phyloP scores from a whole-genome alignment of 2,797 vertebrate species.

The Valencia hispanica region DNA sequence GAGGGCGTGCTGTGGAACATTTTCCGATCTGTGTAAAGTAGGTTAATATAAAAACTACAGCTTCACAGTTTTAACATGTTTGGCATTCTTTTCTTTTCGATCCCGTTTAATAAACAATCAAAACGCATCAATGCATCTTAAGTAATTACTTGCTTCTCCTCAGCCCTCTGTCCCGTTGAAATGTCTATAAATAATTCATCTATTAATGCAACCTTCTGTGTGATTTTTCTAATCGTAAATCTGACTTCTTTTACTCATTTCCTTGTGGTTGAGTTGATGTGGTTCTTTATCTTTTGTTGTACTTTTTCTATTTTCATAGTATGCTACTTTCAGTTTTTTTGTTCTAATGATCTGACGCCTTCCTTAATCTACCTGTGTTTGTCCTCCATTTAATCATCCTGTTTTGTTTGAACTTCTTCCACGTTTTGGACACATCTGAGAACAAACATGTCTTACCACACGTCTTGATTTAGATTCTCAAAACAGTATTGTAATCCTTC shows the following conservation, averaged over 20 bases:
- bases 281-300: not conserved
- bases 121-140: not conserved
- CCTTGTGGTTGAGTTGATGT: not conserved
- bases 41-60: not conserved
- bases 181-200: not conserved
- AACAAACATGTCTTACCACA: constrained; percentile 3
- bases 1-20: not conserved
- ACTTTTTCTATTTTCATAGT: not conserved
- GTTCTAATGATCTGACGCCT: not conserved
- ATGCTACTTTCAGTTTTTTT: not conserved
- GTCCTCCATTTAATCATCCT: not conserved
- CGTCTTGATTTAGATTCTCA: not conserved
- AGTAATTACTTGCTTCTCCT: not conserved
- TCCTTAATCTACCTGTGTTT: not conserved
- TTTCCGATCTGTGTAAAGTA: not conserved
- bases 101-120: not conserved
- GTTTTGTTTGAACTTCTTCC: not conserved
- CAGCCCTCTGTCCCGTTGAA: not conserved
- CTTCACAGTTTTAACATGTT: not conserved
- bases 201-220: not conserved
- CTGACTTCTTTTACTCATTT: not conserved
- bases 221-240: not conserved
- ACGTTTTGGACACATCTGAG: not conserved
- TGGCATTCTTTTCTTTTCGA: not conserved
- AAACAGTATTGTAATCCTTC: not conserved